These are phyloP conservation scores for Psylliodes chrysocephalus DNA, from an alignment of 2,888 invertebrate genomes.

Conservation along the genomic window DNA sequence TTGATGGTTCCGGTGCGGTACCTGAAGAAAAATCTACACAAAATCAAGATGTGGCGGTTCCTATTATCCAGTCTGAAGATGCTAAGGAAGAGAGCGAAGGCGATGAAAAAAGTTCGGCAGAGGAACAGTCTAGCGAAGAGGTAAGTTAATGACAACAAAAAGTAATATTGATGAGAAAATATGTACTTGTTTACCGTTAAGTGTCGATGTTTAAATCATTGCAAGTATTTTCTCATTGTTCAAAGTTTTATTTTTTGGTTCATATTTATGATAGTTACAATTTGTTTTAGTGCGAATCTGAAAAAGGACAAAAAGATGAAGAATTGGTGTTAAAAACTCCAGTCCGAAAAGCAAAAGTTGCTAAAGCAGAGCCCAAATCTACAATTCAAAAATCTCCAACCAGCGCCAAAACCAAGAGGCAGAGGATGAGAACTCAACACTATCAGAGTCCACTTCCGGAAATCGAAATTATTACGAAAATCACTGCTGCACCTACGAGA, in stretches of 20 bases:
- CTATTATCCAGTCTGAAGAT: slow-evolving; percentile 2
- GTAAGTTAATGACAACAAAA: too few relatives aligned
- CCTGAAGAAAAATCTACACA: slow-evolving; percentile 24
- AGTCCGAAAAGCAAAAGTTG: slow-evolving; percentile 67
- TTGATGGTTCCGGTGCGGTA: slow-evolving; percentile 23
- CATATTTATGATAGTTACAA: too few relatives aligned
- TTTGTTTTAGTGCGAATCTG: slow-evolving; percentile 15
- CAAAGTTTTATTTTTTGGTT: background rate
- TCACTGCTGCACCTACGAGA: slow-evolving; percentile 69
- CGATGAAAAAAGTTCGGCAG: slow-evolving; percentile 11
- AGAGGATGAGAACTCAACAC: slow-evolving; percentile 76
- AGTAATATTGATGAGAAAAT: too few relatives aligned
- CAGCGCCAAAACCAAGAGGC: slow-evolving; percentile 65
- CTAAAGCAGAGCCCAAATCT: slow-evolving; percentile 54
- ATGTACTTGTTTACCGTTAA: too few relatives aligned
- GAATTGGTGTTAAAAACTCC: slow-evolving; percentile 64
- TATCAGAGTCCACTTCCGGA: slow-evolving; percentile 87
- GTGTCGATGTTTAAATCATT: too few relatives aligned
- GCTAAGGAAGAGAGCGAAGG: slow-evolving; percentile 18
- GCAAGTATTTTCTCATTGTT: slow-evolving; percentile 3
- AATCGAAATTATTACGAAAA: slow-evolving; percentile 79
- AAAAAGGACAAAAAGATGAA: slow-evolving; percentile 52
- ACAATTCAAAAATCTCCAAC: slow-evolving; percentile 59
- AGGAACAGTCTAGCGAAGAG: slow-evolving; percentile 17
- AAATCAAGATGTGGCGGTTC: slow-evolving; percentile 10